Base-by-base conservation (phyloP, 2,113 vertebrate genomes). In the Platysteira castanea region DNA sequence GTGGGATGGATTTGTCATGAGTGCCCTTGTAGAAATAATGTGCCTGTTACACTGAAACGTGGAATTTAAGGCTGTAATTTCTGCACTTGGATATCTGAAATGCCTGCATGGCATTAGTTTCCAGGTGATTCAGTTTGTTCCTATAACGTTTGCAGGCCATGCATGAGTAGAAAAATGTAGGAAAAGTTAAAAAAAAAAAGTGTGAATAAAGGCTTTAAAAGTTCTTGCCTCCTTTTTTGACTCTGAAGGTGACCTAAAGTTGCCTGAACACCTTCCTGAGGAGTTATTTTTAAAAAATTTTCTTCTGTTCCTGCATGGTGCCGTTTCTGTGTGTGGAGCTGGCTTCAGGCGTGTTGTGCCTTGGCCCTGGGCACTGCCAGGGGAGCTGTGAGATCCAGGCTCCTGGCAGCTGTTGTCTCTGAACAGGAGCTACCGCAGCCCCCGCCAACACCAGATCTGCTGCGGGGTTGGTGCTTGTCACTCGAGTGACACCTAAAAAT, bases 351-450 rank as follows among this genome's bases (percentile, higher is more conserved):
- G 0, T 10, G 61, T 8, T 11, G 50, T 71, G 61, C 75, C 80
- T 31, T 35, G 93, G 44, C 59, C 6, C 18, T 0, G 24, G 78
- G 35, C 35, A 20, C 3, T 57, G 78, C 57, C 7, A 14, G 76
- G 57, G 23, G 30, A 33, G 59, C 59, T 52, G 69, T 5, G 57
- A 1, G 17, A 7, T 18, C 49, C 33, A 2, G 54, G 73, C 77
- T 89, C 54, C 41, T 23, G 44, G 39, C 84, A 64, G 84, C 76
- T 27, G 64, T 0, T 67, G 28, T 13, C 5, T 15, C 73, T 1
- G 1, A n/a, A 17, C 59, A 10, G 0, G 46, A 65, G 18, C 4
- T 13, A 7, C 50, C 30, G 0, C 80, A 14, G 3, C 28, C 61
- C 26, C 46, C 7, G 27, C 42, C 87, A 53, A 70, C 79, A 35